Conservation (phyloP, 1,140 invertebrate species). For the Probaryconus sp. region DNA sequence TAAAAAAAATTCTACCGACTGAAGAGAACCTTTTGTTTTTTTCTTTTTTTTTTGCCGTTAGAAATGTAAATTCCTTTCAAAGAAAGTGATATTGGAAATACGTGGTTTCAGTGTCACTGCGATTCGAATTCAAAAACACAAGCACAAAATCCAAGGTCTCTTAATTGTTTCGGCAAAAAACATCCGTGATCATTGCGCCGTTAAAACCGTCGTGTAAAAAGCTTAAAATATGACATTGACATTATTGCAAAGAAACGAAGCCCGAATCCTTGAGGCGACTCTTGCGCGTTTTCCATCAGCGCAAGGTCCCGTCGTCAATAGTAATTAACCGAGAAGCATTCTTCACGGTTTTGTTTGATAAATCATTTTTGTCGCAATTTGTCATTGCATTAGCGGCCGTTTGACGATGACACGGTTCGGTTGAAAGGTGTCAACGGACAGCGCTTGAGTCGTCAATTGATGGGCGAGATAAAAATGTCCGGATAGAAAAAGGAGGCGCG, state of each 20-base stretch:
- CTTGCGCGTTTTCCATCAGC: no score
- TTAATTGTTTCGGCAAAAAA: no score
- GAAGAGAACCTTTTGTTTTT: constrained; percentile 30
- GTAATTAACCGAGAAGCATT: not conserved
- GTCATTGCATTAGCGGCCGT: constrained; percentile 6
- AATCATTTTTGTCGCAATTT: constrained; percentile 22
- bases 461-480: not conserved
- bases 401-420: constrained; percentile 1
- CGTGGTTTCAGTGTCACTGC: no score
- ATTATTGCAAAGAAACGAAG: no score
- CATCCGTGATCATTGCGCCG: no score
- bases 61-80: constrained; percentile 13
- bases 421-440: constrained; percentile 17
- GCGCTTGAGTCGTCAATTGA: constrained; percentile 10
- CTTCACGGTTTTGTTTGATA: constrained; percentile 6
- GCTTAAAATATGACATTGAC: no score
- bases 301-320: no score
- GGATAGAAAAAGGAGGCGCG: constrained; percentile 12
- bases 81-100: constrained; percentile 25
- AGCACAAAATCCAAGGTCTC: no score
- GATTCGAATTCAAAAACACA: no score
- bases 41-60: not conserved
- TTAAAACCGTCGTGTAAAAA: no score
- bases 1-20: constrained; percentile 49
- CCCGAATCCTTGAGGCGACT: no score